These are phyloP conservation scores for Ornithorhynchus anatinus DNA, from an alignment of 2,113 vertebrate genomes.

Conservation along the genomic window DNA sequence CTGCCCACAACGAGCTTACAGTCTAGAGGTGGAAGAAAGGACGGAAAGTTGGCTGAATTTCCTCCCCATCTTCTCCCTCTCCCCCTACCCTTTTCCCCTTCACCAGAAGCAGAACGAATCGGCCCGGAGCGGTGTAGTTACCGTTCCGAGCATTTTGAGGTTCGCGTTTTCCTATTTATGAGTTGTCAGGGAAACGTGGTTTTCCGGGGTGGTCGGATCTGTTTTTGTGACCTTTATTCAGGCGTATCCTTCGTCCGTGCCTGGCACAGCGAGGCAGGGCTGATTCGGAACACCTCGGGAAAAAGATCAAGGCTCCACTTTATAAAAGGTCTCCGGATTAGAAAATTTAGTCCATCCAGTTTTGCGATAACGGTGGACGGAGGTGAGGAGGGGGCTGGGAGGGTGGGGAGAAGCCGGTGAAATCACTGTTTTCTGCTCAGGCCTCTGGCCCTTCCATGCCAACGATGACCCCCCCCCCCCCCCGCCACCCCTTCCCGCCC, in stretches of 20 bases:
- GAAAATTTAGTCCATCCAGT: not conserved
- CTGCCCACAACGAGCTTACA: no score
- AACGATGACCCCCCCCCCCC: not conserved
- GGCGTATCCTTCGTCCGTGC: not conserved
- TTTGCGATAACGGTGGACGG: not conserved
- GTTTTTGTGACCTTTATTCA: not conserved
- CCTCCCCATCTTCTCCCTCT: not conserved
- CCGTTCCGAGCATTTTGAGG: not conserved
- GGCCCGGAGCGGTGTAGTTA: not conserved
- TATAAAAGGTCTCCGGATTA: not conserved
- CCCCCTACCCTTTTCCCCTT: not conserved
- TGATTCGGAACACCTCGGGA: not conserved
- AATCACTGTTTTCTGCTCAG: conserved; percentile 20
- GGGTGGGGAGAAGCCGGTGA: conserved; percentile 10
- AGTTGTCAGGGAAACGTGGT: not conserved
- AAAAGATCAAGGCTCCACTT: not conserved
- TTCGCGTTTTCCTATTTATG: not conserved
- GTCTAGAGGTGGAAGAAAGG: no score
- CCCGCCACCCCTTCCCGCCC: not conserved
- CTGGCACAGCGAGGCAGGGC: not conserved
- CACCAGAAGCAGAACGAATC: not conserved
- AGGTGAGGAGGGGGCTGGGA: not conserved
- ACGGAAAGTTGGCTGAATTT: not conserved
- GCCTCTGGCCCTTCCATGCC: conserved; percentile 11
- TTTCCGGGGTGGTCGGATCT: not conserved